Conservation (phyloP, 1,140 invertebrate species). For the Drosophila dunni region DNA sequence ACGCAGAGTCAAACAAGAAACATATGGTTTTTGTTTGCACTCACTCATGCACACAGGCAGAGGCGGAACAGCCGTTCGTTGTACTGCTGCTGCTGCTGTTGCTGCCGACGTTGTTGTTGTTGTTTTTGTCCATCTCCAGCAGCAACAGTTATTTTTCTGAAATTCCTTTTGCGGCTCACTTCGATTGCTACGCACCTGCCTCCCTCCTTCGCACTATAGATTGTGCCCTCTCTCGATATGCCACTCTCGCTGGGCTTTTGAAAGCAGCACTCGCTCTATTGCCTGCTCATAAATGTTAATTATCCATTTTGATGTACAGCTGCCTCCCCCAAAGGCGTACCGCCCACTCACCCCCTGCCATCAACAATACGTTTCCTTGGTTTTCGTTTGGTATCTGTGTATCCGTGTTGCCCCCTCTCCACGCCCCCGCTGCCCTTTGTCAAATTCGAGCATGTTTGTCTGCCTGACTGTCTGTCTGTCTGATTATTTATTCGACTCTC, state of each 20-base stretch:
- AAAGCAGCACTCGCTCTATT: slow-evolving; percentile 53
- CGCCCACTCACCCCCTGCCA: background rate
- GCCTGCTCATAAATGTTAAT: slow-evolving; percentile 77
- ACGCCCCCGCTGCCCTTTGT: background rate
- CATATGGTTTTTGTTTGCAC: slow-evolving; percentile 81
- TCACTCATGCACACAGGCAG: slow-evolving; percentile 36
- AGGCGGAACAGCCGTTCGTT: slow-evolving; percentile 39
- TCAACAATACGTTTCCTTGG: slow-evolving; percentile 46
- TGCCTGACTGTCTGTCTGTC: slow-evolving; percentile 23
- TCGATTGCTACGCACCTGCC: slow-evolving; percentile 51
- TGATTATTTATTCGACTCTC: slow-evolving; percentile 75
- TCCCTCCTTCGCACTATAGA: too few species aligned
- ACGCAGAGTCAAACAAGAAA: slow-evolving; percentile 60
- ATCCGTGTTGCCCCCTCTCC: slow-evolving; percentile 12
- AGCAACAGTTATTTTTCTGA: slow-evolving; percentile 75
- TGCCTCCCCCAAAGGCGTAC: slow-evolving; percentile 16
- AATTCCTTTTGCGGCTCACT: slow-evolving; percentile 54
- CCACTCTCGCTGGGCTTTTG: slow-evolving; percentile 33
- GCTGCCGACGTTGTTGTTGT: slow-evolving; percentile 8
- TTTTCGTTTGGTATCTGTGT: slow-evolving; percentile 33
- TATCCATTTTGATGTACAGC: slow-evolving; percentile 60
- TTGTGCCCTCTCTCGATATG: background rate
- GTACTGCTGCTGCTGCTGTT: slow-evolving; percentile 4
- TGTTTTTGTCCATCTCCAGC: slow-evolving; percentile 40
- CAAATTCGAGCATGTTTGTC: background rate